Evolutionary conservation across 2,113 vertebrate genomes (phyloP).

Genomic region (Xenus cinereus): DNA sequence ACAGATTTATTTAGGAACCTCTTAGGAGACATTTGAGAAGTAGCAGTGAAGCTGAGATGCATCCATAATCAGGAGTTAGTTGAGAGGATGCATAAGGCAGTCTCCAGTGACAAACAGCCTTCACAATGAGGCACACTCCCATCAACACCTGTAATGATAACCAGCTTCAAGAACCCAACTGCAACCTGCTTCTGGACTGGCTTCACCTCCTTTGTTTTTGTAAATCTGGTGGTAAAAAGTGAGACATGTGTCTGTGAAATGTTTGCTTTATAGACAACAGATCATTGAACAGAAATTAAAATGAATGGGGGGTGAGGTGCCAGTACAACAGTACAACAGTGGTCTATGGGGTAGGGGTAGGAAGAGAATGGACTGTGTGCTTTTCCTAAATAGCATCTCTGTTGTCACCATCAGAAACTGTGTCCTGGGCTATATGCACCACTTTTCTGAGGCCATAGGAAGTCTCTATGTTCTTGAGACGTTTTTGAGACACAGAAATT

Average conservation of each 20-base stretch:
- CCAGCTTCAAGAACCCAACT: background rate
- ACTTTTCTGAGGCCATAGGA: background rate
- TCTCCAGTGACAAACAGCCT: background rate
- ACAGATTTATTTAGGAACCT: background rate
- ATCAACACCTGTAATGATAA: background rate
- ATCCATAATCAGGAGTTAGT: background rate
- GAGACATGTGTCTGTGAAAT: background rate
- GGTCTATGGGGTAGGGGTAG: background rate
- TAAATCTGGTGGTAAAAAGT: background rate
- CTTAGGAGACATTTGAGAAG: background rate
- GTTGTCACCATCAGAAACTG: background rate
- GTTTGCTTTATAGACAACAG: background rate
- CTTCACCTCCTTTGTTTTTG: background rate
- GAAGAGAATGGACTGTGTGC: background rate
- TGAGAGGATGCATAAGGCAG: background rate
- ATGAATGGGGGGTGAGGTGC: rapidly evolving
- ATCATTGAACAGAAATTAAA: background rate
- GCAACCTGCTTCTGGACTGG: background rate
- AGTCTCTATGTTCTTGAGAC: background rate
- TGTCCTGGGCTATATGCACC: background rate
- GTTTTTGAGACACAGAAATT: background rate
- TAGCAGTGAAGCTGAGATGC: background rate
- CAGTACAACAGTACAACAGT: background rate
- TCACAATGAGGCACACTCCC: background rate
- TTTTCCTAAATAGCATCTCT: background rate